A percentile compares a stretch with the other conserved stretches of the same genome.
These are phyloP conservation scores for Gastrophryne carolinensis DNA, from an alignment of 2,797 vertebrate genomes.

Conservation along the genomic window DNA sequence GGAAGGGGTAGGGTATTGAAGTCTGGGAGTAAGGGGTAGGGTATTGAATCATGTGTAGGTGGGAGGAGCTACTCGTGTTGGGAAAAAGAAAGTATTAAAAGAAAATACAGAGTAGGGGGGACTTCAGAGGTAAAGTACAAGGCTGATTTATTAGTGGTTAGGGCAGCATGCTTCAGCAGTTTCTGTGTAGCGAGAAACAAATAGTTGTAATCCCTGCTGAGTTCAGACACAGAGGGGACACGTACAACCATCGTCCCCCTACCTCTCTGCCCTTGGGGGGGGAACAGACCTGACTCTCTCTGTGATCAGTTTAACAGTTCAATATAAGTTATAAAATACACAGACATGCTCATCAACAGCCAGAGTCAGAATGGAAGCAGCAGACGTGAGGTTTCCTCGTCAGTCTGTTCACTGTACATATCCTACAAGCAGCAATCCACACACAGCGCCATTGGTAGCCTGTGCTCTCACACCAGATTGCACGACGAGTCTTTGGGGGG, in stretches of 20 bases:
- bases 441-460: too few species aligned
- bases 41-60: too few species aligned
- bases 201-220: slow-evolving; percentile 7
- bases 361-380: slow-evolving; percentile 24
- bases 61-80: too few species aligned
- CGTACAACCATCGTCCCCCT: slow-evolving; percentile 13
- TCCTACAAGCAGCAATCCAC: slow-evolving; percentile 1
- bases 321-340: slow-evolving; percentile 4
- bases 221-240: slow-evolving; percentile 24
- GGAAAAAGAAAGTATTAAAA: not conserved
- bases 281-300: not conserved
- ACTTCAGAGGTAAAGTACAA: not conserved
- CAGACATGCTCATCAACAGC: slow-evolving; percentile 22
- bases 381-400: not conserved
- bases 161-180: slow-evolving; percentile 15
- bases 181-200: slow-evolving; percentile 3
- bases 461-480: too few species aligned
- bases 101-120: not conserved
- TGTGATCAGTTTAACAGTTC: not conserved
- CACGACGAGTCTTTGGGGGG: not conserved
- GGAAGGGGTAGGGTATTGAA: too few species aligned
- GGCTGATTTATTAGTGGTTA: slow-evolving; percentile 31
- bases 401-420: not conserved
- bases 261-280: not conserved
- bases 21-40: too few species aligned